Percentiles rank a stretch among this genome's conserved stretches.
phyloP scores from a whole-genome alignment of 2,888 invertebrate species.

The Tetrapedia diversipes region DNA sequence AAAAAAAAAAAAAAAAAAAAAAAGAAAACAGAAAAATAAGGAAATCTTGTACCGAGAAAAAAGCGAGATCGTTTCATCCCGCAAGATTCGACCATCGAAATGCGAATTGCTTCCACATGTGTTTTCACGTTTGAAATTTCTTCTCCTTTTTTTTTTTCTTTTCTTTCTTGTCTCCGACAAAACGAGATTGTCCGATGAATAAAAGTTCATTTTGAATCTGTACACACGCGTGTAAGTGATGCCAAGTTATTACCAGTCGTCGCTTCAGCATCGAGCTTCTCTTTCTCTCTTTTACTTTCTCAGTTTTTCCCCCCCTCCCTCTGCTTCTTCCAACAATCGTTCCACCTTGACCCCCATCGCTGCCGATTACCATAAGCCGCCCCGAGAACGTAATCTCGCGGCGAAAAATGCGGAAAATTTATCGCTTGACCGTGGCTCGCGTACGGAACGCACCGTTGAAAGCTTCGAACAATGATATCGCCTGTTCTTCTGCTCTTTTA shows the following conservation, averaged over 20 bases:
- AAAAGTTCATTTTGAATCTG: constrained; percentile 63
- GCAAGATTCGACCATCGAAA: constrained; percentile 36
- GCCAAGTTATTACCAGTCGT: constrained; percentile 62
- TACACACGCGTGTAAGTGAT: constrained; percentile 52
- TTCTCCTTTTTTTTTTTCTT: constrained; percentile 15
- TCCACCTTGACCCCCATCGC: constrained; percentile 16
- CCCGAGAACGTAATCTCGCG: background rate
- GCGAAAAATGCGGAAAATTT: constrained; percentile 19
- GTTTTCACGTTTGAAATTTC: constrained; percentile 35
- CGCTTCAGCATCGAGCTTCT: constrained; percentile 42
- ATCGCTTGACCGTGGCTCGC: background rate
- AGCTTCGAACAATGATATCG: constrained; percentile 31
- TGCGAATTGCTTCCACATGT: constrained; percentile 57
- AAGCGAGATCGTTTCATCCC: constrained; percentile 34
- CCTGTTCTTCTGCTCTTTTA: constrained; percentile 6
- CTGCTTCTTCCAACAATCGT: background rate
- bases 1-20: no score
- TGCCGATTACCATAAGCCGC: constrained; percentile 6
- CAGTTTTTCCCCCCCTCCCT: no score
- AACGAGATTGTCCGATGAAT: constrained; percentile 59
- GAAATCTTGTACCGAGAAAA: constrained; percentile 27
- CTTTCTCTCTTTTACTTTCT: constrained; percentile 1
- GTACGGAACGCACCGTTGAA: background rate
- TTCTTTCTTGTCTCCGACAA: constrained; percentile 28
- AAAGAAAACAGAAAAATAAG: background rate